These are phyloP conservation scores for Dicaeum eximium DNA, from an alignment of 2,113 vertebrate species.

Conservation along the genomic window DNA sequence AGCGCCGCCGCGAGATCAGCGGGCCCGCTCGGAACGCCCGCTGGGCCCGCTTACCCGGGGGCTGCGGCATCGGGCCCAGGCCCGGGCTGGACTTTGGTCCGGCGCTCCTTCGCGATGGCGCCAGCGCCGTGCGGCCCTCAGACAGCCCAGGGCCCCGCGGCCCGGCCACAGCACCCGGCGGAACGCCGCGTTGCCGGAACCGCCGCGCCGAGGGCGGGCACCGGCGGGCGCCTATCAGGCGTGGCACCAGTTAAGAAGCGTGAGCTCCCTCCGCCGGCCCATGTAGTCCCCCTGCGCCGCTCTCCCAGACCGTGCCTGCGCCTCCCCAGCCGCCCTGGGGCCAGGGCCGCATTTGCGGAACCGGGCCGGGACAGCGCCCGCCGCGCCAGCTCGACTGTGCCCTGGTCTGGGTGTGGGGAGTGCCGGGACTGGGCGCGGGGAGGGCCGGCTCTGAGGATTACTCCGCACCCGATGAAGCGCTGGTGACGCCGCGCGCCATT, in stretches of 20 bases:
- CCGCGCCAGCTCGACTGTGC: not conserved
- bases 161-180: not conserved
- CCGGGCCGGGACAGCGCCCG: not conserved
- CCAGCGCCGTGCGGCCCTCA: not conserved
- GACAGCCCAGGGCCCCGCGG: not conserved
- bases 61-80: not conserved
- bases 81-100: not conserved
- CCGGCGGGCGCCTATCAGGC: not conserved
- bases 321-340: rapidly evolving
- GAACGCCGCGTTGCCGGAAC: not conserved
- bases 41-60: not conserved
- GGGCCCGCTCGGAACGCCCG: not conserved
- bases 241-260: rapidly evolving
- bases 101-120: no score
- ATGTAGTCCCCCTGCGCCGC: not conserved
- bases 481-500: not conserved
- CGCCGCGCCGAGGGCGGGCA: not conserved
- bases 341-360: not conserved
- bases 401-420: rapidly evolving
- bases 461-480: not conserved
- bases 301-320: rapidly evolving
- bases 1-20: not conserved
- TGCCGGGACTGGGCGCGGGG: rapidly evolving
- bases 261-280: not conserved
- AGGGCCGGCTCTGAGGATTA: rapidly evolving